Conservation (phyloP, 2,888 invertebrate genomes). For the Rhagium mordax region DNA sequence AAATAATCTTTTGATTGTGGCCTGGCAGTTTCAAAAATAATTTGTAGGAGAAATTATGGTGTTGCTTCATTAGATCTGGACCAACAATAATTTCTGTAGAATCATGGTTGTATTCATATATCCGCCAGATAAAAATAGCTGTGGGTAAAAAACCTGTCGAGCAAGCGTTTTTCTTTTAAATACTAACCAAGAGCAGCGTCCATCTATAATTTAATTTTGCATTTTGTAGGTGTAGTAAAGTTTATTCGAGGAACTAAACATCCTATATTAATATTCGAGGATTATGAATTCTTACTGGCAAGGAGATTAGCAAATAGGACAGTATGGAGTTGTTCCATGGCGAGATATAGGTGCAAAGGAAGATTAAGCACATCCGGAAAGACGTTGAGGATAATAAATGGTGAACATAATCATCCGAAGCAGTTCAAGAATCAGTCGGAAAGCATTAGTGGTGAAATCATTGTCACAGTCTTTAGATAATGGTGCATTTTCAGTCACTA, state of each 20-base stretch:
- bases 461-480: constrained; percentile 39
- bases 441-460: neutral
- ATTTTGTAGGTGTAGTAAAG: constrained; percentile 3
- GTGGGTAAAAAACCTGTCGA: no score
- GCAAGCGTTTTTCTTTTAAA: no score
- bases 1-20: no score
- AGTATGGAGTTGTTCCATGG: constrained; percentile 49
- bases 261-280: constrained; percentile 34
- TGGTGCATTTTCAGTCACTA: constrained; percentile 33
- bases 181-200: no score
- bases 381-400: constrained; percentile 39
- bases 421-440: neutral
- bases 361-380: constrained; percentile 48
- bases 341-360: constrained; percentile 44
- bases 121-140: no score
- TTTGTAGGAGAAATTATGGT: no score
- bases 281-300: constrained; percentile 37
- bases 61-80: no score
- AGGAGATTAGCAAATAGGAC: constrained; percentile 44
- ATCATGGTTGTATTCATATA: no score
- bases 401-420: constrained; percentile 49
- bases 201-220: neutral
- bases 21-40: no score
- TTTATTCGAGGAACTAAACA: constrained; percentile 33
- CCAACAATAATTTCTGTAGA: no score